phyloP scores from a whole-genome alignment of 2,113 vertebrate genomes.

The Apteryx mantelli region DNA sequence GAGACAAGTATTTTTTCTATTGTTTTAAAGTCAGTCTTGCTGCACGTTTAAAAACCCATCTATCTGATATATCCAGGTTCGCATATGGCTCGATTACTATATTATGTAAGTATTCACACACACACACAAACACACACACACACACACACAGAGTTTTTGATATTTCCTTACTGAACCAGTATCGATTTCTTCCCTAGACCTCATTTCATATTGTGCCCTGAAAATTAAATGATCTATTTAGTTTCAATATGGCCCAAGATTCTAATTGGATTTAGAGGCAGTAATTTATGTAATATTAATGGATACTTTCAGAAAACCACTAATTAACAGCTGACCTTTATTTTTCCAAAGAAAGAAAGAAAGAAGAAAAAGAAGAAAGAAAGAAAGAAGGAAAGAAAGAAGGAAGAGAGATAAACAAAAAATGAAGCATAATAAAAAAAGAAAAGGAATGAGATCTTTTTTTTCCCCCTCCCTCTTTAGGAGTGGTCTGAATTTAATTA shows the following conservation, averaged over 20 bases:
- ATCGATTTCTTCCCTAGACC: conserved; percentile 73
- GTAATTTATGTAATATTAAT: conserved; percentile 83
- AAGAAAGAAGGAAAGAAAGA: background rate
- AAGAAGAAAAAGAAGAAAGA: background rate
- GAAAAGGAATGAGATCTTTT: background rate
- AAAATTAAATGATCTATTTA: conserved; percentile 82
- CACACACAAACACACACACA: background rate
- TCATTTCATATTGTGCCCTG: conserved; percentile 74
- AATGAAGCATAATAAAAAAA: background rate
- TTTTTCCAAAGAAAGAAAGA: conserved; percentile 49
- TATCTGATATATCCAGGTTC: background rate
- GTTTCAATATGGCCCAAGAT: conserved; percentile 75
- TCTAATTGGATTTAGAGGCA: conserved; percentile 78
- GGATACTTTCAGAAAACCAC: conserved; percentile 72
- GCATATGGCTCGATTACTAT: background rate
- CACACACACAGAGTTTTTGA: background rate
- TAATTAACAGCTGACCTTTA: conserved; percentile 80
- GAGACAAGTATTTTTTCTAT: background rate
- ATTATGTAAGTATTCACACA: background rate
- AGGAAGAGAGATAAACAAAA: background rate
- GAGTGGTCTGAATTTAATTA: conserved; percentile 69
- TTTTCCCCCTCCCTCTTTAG: background rate
- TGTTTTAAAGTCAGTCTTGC: background rate
- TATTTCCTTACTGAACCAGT: conserved; percentile 45
- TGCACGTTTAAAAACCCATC: background rate